Evolutionary conservation across 2,888 invertebrate species (phyloP), one percentile per base, ranked within the genome.

Genomic region (Thera britannica): DNA sequence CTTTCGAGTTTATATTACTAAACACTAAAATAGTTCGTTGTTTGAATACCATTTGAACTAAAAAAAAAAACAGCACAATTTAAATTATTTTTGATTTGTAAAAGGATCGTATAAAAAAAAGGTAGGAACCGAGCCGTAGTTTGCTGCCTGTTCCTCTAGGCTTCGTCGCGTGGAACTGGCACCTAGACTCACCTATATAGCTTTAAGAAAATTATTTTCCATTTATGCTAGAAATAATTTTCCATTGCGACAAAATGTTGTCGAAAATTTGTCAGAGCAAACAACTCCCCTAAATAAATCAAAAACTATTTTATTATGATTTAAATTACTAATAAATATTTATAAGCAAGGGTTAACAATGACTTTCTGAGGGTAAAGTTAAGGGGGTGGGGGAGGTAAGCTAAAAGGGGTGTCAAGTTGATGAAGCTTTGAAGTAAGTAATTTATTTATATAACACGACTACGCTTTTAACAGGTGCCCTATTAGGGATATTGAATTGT

Each of bases 391-490:
- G 7, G 9, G 34, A 23, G 52, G 41, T 51, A 23, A 48, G 54
- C 58, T 51, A 46, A 54, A 60, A 58, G 65, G 61, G 59, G 49
- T 56, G 69, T 70, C 67, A 59, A 58, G 67, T 68, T 73, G 72
- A 74, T 73, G 74, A 75, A 73, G 68, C 65, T 67, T 59, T 58
- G 54, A n/a, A 44, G 65, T 78, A 77, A 79, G 75, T 79, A 77
- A 79, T 76, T 79, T 77, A 82, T 82, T 80, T 80, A 80, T 76
- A 76, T 76, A 69, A 84, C 84, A 83, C 62, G 62, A 67, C 41
- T 80, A 77, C 67, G 82, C 84, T 83, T 77, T 83, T 80, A 84
- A 62, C 74, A 73, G 73, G 70, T 73, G 60, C n/a, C 48, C 12
- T 48, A 57, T 38, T 48, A 49, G 11, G 11, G 44, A 35, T 35